phyloP scores from a whole-genome alignment of 1,140 invertebrate genomes.

The Lepidostoma basale region DNA sequence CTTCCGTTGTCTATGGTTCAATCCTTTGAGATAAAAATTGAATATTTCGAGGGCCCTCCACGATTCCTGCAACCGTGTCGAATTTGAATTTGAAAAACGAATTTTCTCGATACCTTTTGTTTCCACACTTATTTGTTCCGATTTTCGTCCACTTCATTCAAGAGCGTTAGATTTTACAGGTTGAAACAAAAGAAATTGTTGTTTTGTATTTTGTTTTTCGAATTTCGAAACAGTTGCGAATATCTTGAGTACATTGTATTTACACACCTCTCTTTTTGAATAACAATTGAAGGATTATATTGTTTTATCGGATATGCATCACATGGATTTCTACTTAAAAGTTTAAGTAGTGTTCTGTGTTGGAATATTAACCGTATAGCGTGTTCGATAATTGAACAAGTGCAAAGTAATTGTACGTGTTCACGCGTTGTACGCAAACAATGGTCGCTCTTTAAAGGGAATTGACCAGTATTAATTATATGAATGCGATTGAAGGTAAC shows the following conservation, averaged over 20 bases:
- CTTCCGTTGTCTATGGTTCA: neutral
- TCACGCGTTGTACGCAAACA: constrained; percentile 5
- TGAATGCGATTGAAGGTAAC: no score
- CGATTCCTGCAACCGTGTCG: neutral
- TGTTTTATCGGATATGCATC: no score
- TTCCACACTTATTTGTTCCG: neutral
- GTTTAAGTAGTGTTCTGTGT: no score
- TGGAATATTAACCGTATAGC: no score
- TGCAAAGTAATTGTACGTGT: neutral
- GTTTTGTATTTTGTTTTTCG: no score
- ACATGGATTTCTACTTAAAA: no score
- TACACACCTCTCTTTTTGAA: no score
- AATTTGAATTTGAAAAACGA: constrained; percentile 1
- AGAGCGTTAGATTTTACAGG: neutral
- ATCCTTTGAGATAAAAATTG: neutral
- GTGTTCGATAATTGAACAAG: neutral
- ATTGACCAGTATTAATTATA: no score
- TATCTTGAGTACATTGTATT: no score
- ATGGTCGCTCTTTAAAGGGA: neutral
- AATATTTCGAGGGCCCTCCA: constrained; percentile 4
- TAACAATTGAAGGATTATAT: no score
- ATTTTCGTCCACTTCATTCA: constrained; percentile 7
- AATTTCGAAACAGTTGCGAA: no score
- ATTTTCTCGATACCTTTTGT: neutral
- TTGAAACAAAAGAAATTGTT: no score